A percentile compares a stretch with the other conserved stretches of the same genome.
Evolutionary conservation across 2,797 vertebrate genomes (phyloP).

Genomic region (Siniperca scherzeri): DNA sequence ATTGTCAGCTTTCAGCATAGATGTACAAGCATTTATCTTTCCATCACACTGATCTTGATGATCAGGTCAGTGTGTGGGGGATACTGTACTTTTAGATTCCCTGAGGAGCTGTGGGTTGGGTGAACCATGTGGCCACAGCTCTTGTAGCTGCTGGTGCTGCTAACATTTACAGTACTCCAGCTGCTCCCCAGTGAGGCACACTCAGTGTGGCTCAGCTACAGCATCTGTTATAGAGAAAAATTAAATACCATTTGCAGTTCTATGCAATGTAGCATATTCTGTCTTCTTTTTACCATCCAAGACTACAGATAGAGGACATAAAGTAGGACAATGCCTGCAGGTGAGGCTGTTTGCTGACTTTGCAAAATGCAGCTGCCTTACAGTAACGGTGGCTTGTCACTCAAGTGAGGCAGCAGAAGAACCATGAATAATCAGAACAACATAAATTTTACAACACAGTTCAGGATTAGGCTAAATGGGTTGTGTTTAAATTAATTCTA

Average conservation of each 20-base stretch:
- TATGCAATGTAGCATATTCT: not conserved
- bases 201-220: constrained; percentile 30
- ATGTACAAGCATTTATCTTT: constrained; percentile 13
- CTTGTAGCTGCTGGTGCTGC: constrained; percentile 70
- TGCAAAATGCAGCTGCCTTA: not conserved
- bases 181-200: constrained; percentile 62
- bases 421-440: not conserved
- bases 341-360: not conserved
- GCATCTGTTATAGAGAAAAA: constrained; percentile 30
- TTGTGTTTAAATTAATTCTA: too few relatives aligned
- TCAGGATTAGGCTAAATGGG: not conserved
- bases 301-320: constrained; percentile 11
- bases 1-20: not conserved
- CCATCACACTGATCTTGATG: constrained; percentile 32
- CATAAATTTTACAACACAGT: not conserved
- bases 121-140: constrained; percentile 69
- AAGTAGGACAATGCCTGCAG: constrained; percentile 23
- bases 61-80: constrained; percentile 45
- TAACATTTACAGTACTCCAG: constrained; percentile 68
- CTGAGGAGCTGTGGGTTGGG: constrained; percentile 39
- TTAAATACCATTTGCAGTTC: constrained; percentile 4
- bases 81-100: constrained; percentile 63
- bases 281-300: constrained; percentile 12
- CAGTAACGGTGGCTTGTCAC: not conserved
- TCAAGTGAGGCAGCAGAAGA: constrained; percentile 1